Conservation (phyloP, 1,140 invertebrate species). For the Solenopsis fugax region DNA sequence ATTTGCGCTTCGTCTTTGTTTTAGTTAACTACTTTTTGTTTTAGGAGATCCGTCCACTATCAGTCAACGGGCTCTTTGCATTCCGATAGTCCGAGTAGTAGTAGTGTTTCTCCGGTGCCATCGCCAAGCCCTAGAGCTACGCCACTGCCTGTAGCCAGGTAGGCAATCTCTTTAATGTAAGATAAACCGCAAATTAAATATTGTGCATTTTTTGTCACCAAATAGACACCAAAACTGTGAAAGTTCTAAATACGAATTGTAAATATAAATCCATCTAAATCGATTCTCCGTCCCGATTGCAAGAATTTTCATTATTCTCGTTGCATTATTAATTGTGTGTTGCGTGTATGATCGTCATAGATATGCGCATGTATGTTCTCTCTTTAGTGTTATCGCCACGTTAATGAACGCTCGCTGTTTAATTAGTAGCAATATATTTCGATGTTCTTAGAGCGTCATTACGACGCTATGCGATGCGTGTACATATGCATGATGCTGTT, state of each 20-base stretch:
- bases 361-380: slow-evolving; percentile 29
- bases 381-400: slow-evolving; percentile 1
- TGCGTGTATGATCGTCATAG: slow-evolving; percentile 24
- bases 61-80: slow-evolving; percentile 95
- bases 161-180: slow-evolving; percentile 28
- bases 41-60: slow-evolving; percentile 92
- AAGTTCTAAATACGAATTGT: neutral
- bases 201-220: neutral
- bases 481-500: slow-evolving; percentile 35
- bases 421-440: slow-evolving; percentile 52
- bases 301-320: neutral
- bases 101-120: slow-evolving; percentile 93
- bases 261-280: neutral
- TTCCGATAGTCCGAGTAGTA: slow-evolving; percentile 94
- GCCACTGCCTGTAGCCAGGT: slow-evolving; percentile 87
- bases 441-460: slow-evolving; percentile 34
- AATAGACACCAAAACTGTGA: neutral
- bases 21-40: slow-evolving; percentile 64
- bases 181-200: slow-evolving; percentile 28
- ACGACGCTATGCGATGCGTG: slow-evolving; percentile 24
- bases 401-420: slow-evolving; percentile 36
- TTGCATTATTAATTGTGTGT: slow-evolving; percentile 33
- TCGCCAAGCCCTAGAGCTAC: slow-evolving; percentile 93
- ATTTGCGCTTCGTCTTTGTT: neutral
- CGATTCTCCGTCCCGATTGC: neutral